Evolutionary conservation across 1,140 invertebrate species (phyloP).

Genomic region (Heliothis subflexa): DNA sequence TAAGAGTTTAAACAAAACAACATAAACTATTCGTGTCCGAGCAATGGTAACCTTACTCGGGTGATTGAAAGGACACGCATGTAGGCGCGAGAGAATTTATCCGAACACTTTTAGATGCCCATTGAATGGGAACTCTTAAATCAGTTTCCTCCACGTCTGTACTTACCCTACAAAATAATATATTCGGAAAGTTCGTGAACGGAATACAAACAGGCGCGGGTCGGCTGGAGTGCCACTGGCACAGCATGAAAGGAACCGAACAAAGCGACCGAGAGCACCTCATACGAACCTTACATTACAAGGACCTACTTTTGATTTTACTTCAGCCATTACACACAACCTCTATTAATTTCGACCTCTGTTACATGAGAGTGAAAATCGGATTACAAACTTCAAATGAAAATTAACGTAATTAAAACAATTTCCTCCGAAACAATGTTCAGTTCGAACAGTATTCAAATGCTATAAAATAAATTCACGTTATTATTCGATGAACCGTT

Average conservation of each 20-base stretch:
- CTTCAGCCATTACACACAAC: constrained; percentile 60
- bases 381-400: constrained; percentile 46
- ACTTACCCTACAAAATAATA: constrained; percentile 76
- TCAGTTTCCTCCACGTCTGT: constrained; percentile 76
- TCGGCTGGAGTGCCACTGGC: constrained; percentile 67
- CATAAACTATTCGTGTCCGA: constrained; percentile 11
- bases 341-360: constrained; percentile 48
- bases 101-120: constrained; percentile 64
- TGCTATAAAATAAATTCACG: constrained; percentile 36
- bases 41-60: constrained; percentile 47
- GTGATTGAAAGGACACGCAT: constrained; percentile 45
- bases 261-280: constrained; percentile 69
- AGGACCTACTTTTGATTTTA: constrained; percentile 68
- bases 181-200: constrained; percentile 82
- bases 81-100: constrained; percentile 58
- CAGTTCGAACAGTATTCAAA: constrained; percentile 34
- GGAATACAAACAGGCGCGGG: constrained; percentile 80
- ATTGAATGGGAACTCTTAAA: constrained; percentile 75
- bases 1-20: background rate
- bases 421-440: constrained; percentile 39
- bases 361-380: constrained; percentile 44
- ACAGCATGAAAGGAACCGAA: constrained; percentile 70
- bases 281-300: constrained; percentile 63
- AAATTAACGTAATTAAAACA: constrained; percentile 46
- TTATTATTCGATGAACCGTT: constrained; percentile 40